Conservation (phyloP, 2,797 vertebrate genomes). For the Odontamblyopus rebecca region DNA sequence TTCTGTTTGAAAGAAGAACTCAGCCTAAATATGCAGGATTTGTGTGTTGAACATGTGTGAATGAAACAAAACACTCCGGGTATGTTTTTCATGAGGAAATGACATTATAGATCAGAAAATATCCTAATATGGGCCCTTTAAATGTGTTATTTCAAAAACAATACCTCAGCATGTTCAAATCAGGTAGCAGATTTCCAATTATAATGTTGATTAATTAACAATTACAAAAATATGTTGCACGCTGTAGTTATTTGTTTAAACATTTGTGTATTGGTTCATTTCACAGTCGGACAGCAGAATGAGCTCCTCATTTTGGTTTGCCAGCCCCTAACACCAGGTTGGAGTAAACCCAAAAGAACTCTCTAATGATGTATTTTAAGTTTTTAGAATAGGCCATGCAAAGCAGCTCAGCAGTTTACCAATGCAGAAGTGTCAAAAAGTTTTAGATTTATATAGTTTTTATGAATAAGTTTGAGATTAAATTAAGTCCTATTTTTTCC, state of each 20-base stretch:
- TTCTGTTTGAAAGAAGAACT: too few relatives aligned
- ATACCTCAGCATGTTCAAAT: too few relatives aligned
- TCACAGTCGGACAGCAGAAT: not conserved
- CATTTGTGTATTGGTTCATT: not conserved
- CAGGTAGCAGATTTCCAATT: not conserved
- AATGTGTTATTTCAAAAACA: too few relatives aligned
- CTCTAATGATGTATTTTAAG: too few relatives aligned
- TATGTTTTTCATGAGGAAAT: too few relatives aligned
- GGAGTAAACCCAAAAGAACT: not conserved
- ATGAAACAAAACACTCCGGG: too few relatives aligned
- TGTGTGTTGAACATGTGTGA: too few relatives aligned
- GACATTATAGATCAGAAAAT: too few relatives aligned
- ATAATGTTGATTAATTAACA: not conserved
- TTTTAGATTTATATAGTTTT: not conserved
- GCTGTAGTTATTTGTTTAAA: too few relatives aligned
- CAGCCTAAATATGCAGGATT: too few relatives aligned
- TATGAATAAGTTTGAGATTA: constrained; percentile 11
- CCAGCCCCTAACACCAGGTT: not conserved
- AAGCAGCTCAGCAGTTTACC: not conserved
- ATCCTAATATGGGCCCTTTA: too few relatives aligned
- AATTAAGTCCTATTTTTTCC: constrained; percentile 5
- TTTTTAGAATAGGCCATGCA: not conserved
- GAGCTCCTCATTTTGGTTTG: not conserved
- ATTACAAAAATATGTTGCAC: too few relatives aligned
- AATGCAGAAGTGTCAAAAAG: not conserved